These are phyloP conservation scores for Lipotes vexillifer DNA, from an alignment of 2,113 vertebrate genomes.

Conservation along the genomic window DNA sequence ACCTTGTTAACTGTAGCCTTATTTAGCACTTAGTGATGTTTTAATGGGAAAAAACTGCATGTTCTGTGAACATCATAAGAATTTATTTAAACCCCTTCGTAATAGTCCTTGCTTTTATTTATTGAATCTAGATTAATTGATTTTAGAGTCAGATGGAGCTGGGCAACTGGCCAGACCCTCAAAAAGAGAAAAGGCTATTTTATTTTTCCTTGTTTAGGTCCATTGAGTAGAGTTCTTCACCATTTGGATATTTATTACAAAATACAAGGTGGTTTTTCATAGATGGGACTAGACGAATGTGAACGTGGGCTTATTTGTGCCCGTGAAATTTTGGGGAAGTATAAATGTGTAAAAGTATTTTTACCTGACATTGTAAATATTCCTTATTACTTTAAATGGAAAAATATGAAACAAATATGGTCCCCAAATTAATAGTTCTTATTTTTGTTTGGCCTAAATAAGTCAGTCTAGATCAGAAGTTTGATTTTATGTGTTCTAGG, in stretches of 20 bases:
- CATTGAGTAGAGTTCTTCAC: not conserved
- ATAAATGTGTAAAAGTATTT: not conserved
- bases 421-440: not conserved
- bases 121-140: not conserved
- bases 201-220: not conserved
- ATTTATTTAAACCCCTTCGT: conserved; percentile 52
- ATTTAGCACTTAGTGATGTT: conserved; percentile 48
- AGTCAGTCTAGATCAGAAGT: not conserved
- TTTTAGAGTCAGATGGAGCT: conserved; percentile 51
- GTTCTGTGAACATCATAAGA: conserved; percentile 66
- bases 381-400: not conserved
- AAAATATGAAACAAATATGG: not conserved
- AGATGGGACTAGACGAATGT: not conserved
- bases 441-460: not conserved
- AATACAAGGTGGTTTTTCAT: not conserved
- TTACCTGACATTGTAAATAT: not conserved
- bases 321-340: not conserved
- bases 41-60: conserved; percentile 66
- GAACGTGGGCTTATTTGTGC: not conserved
- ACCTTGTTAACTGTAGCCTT: conserved; percentile 73
- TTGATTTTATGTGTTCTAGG: not conserved
- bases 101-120: conserved; percentile 57
- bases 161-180: conserved; percentile 25
- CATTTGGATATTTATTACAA: not conserved
- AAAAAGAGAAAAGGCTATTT: conserved; percentile 48